These are phyloP conservation scores for Nerophis lumbriciformis DNA, from an alignment of 2,113 vertebrate species.

Conservation along the genomic window DNA sequence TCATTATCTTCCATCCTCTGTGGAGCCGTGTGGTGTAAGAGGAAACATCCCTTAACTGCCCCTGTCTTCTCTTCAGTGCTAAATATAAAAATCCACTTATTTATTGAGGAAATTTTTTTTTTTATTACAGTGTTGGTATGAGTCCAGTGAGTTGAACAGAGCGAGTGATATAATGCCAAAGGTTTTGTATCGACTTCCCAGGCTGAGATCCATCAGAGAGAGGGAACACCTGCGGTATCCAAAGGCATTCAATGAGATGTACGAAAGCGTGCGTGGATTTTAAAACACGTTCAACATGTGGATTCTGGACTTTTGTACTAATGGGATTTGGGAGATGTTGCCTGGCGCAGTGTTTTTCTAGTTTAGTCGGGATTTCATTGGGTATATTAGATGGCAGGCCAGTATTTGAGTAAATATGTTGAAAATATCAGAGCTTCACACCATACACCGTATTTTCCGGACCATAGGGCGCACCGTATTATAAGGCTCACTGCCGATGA, in stretches of 20 bases:
- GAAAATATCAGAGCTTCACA: not conserved
- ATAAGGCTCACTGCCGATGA: too few relatives aligned
- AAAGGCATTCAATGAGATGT: not conserved
- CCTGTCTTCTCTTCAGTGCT: not conserved
- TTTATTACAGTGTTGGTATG: not conserved
- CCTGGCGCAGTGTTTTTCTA: too few relatives aligned
- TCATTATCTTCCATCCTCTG: slow-evolving; percentile 14
- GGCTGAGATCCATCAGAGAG: slow-evolving; percentile 31
- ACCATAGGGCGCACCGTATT: too few relatives aligned
- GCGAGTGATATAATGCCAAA: not conserved
- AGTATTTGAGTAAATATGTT: not conserved
- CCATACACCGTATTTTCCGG: not conserved
- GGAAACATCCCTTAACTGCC: too few relatives aligned
- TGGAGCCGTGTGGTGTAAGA: slow-evolving; percentile 7
- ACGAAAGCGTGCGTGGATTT: not conserved
- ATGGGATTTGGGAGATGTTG: too few relatives aligned
- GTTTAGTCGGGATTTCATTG: too few relatives aligned
- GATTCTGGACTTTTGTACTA: not conserved
- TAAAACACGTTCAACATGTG: not conserved
- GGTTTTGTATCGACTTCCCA: too few relatives aligned
- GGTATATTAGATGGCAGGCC: too few relatives aligned
- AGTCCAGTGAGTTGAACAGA: slow-evolving; percentile 3
- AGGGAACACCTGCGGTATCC: slow-evolving; percentile 25
- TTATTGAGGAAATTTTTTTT: slow-evolving; percentile 1
- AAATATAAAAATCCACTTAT: not conserved